phyloP scores from a whole-genome alignment of 2,113 vertebrate species.

The Micronycteris hirsuta region DNA sequence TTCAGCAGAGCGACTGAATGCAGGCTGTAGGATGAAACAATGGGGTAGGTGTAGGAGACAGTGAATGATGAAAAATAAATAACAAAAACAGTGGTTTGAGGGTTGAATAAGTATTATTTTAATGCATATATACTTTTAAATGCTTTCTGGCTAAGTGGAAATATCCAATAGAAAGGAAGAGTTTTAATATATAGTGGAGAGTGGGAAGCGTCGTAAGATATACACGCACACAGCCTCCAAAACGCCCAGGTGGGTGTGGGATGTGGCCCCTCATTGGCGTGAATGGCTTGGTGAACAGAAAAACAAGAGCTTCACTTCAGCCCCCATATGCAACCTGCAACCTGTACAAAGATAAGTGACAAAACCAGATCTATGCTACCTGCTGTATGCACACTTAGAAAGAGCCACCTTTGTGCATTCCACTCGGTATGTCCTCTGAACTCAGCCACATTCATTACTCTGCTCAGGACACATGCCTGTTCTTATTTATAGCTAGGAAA shows the following conservation, averaged over 20 bases:
- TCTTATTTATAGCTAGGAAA: slow-evolving; percentile 4
- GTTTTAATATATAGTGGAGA: neutral
- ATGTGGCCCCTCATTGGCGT: neutral
- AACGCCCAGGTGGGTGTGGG: too few relatives aligned
- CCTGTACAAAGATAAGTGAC: too few relatives aligned
- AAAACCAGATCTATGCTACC: neutral
- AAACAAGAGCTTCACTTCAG: neutral
- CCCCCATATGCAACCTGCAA: neutral
- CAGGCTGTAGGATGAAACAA: neutral
- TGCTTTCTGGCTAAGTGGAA: neutral
- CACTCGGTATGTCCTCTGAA: neutral
- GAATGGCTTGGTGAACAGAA: neutral
- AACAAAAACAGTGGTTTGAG: too few relatives aligned
- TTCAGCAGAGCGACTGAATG: neutral
- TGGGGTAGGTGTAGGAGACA: neutral
- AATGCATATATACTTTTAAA: neutral
- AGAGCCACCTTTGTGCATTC: neutral
- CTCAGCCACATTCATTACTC: neutral
- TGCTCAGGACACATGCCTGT: neutral
- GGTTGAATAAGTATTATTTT: neutral
- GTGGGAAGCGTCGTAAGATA: neutral
- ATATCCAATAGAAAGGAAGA: neutral
- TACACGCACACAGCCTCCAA: neutral
- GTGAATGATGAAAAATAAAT: neutral
- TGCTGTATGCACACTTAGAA: neutral